A percentile compares a stretch with the other conserved stretches of the same genome.
phyloP scores from a whole-genome alignment of 2,888 invertebrate genomes.

The Orthonevra nobilis region DNA sequence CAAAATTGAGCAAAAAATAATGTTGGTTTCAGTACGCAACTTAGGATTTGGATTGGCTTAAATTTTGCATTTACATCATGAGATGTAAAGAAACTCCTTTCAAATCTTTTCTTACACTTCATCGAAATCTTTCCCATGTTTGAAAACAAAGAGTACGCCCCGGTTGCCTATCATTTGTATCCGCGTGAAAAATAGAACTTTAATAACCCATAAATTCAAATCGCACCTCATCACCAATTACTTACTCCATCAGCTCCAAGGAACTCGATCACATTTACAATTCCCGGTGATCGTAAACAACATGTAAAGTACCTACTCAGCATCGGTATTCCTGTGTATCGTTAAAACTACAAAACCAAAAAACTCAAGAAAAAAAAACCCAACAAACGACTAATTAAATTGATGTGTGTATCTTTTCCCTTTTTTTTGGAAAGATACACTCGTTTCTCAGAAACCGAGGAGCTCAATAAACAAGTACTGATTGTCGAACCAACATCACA shows the following conservation, averaged over 20 bases:
- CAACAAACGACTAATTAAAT: constrained; percentile 42
- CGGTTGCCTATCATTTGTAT: too few relatives aligned
- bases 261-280: neutral
- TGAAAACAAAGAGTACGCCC: too few relatives aligned
- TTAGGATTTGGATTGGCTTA: too few relatives aligned
- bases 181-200: too few relatives aligned
- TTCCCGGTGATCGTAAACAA: constrained; percentile 41
- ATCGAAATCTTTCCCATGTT: too few relatives aligned
- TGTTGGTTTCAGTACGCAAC: too few relatives aligned
- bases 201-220: too few relatives aligned
- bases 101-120: too few relatives aligned
- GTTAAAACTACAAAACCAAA: neutral
- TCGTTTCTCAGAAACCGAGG: constrained; percentile 43
- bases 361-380: constrained; percentile 4
- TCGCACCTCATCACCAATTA: constrained; percentile 1
- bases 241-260: neutral
- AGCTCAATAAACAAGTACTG: constrained; percentile 53
- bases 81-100: too few relatives aligned
- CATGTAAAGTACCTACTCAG: constrained; percentile 41
- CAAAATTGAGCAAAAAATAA: too few relatives aligned
- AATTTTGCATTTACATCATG: too few relatives aligned
- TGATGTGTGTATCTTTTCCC: constrained; percentile 28
- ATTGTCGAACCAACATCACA: constrained; percentile 47
- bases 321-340: constrained; percentile 28
- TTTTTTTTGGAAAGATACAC: constrained; percentile 1